Base-by-base conservation (phyloP, 2,797 vertebrate genomes). In the Malacoctenus gilli region DNA sequence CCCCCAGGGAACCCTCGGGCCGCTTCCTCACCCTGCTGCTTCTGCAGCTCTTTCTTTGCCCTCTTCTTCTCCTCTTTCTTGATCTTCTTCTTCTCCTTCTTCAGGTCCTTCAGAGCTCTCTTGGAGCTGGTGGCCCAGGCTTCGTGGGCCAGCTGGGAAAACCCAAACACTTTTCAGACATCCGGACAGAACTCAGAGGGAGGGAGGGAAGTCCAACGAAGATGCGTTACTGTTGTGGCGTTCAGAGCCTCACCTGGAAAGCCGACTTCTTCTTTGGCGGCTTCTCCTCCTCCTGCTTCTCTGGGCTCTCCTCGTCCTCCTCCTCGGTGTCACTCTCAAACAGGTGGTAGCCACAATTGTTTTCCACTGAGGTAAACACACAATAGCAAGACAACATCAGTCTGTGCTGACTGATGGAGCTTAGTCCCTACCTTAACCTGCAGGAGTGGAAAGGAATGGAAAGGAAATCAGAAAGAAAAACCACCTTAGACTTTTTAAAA, bases 321-420 rank as follows among this genome's bases (percentile, higher is more conserved):
- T 94, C 92, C 41, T 94, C 89, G 0, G 70, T 84, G 73, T 92
- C 87, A 3, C 86, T 90, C 72, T 93, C 92, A 74, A 89, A 93
- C 30, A 93, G 78, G 71, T 88, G 78, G 39, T 89, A 89, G 41
- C 59, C 85, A 55, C 88, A 90, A 48, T 80, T 72, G 70, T 73
- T 89, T 55, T 88, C 85, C 72, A 85, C 92, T 89, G 31, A 53
- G 72, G 63, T 20, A 48, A 41, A 56, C 1, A 79, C 8, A 77
- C 36, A 13, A 22, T 7, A 5, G 31, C 40, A 72, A 13, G 58
- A 41, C 15, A 8, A 19, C 1, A 11, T 49, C 18, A 38, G 9
- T 5, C 11, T 12, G 21, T 10, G 14, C 5, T 15, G 13, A 10
- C 9, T 28, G 25, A 3, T 28, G 5, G n/a, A n/a, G n/a, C n/a